These are phyloP conservation scores for Tortrix viridana DNA, from an alignment of 2,888 invertebrate species.

Conservation along the genomic window DNA sequence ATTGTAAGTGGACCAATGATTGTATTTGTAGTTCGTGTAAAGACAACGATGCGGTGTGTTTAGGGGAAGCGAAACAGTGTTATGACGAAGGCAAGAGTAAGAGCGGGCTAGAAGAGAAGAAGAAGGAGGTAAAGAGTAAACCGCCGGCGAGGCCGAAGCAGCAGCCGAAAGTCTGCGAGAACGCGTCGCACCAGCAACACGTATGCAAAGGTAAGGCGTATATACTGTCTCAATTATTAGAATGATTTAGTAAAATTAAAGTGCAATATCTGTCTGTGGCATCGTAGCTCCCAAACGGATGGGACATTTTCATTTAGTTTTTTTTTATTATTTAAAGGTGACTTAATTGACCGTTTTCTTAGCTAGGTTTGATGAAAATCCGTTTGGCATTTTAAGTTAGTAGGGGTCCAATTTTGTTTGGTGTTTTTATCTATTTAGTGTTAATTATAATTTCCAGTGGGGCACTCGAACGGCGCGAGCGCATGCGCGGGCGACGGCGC, in stretches of 20 bases:
- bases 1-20: slow-evolving; percentile 76
- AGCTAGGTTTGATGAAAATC: too few species aligned
- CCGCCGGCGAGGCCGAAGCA: slow-evolving; percentile 56
- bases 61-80: slow-evolving; percentile 63
- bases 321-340: too few species aligned
- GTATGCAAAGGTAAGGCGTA: slow-evolving; percentile 71
- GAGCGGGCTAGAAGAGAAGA: slow-evolving; percentile 51
- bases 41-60: slow-evolving; percentile 54
- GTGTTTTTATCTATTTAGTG: too few species aligned
- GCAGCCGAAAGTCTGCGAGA: slow-evolving; percentile 68
- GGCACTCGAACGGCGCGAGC: slow-evolving; percentile 52
- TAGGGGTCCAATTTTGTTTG: too few species aligned
- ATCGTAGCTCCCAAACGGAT: too few species aligned
- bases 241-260: too few species aligned
- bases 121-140: slow-evolving; percentile 53
- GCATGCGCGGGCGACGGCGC: slow-evolving; percentile 63
- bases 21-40: slow-evolving; percentile 68
- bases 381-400: too few species aligned
- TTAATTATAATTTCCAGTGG: slow-evolving; percentile 52
- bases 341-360: too few species aligned
- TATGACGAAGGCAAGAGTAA: slow-evolving; percentile 53
- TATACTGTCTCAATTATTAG: slow-evolving; percentile 5
- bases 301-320: too few species aligned
- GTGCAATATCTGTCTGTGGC: too few species aligned
- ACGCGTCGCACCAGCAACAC: slow-evolving; percentile 71